These are phyloP conservation scores for Liopterus haemorrhoidalis DNA, from an alignment of 2,888 invertebrate genomes.

Conservation along the genomic window DNA sequence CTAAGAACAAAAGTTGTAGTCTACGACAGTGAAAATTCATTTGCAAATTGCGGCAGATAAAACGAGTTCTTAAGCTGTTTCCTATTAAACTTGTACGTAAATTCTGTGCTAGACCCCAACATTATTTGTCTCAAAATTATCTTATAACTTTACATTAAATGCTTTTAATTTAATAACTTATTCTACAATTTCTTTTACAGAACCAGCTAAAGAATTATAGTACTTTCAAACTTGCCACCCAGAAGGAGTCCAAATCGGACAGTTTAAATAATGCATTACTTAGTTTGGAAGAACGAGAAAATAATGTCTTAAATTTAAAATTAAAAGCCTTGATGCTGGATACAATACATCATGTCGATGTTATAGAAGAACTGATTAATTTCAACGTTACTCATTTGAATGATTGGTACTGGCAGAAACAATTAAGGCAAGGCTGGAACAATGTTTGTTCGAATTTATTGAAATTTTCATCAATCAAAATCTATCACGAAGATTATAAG, in stretches of 20 bases:
- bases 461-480: constrained; percentile 8
- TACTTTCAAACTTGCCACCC: constrained; percentile 42
- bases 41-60: no score
- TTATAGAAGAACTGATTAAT: constrained; percentile 71
- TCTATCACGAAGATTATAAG: neutral
- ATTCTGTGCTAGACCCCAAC: no score
- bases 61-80: no score
- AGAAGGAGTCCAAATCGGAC: constrained; percentile 29
- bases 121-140: neutral
- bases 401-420: constrained; percentile 95
- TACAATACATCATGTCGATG: constrained; percentile 81
- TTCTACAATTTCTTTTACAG: constrained; percentile 36
- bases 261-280: constrained; percentile 8
- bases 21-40: no score
- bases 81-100: no score
- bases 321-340: constrained; percentile 89
- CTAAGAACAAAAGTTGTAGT: no score
- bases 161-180: no score
- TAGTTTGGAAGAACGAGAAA: constrained; percentile 31
- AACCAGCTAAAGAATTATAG: constrained; percentile 50
- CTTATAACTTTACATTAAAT: constrained; percentile 35
- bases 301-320: constrained; percentile 59
- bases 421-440: constrained; percentile 59
- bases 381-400: constrained; percentile 58
- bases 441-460: constrained; percentile 6